phyloP scores from a whole-genome alignment of 1,140 invertebrate species.

The Steinernema khuongi region DNA sequence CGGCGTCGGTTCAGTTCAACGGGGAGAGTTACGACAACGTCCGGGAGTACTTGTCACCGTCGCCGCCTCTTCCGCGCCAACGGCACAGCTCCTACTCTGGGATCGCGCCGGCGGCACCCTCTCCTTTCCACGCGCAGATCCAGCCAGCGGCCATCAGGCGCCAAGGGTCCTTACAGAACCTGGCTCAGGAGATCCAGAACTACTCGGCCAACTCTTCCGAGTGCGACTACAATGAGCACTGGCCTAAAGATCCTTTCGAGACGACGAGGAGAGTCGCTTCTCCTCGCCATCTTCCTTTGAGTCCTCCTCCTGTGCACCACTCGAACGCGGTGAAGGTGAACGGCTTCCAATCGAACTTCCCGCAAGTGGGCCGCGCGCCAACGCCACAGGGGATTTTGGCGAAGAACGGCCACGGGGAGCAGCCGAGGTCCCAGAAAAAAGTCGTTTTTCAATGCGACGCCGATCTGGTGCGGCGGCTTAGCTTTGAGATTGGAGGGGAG shows the following conservation, averaged over 20 bases:
- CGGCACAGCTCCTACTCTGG: not conserved
- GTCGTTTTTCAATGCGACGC: slow-evolving; percentile 6
- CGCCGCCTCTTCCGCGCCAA: not conserved
- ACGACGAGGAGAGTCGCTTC: not conserved
- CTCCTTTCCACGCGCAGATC: not conserved
- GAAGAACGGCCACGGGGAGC: not conserved
- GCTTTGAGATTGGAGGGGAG: not conserved
- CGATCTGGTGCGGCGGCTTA: not conserved
- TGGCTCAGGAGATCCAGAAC: too few species aligned
- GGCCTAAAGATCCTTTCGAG: slow-evolving; percentile 2
- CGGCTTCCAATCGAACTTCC: not conserved
- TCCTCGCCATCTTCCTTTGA: slow-evolving; percentile 3
- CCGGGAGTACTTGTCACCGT: not conserved
- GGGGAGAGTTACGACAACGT: not conserved
- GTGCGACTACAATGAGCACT: slow-evolving; percentile 5
- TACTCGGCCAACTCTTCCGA: not conserved
- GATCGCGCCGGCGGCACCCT: not conserved
- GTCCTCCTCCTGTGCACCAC: not conserved
- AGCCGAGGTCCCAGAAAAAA: not conserved
- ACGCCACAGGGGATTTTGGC: slow-evolving; percentile 9
- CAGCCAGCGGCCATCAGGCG: not conserved
- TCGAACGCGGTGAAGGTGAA: not conserved
- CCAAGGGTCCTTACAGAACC: not conserved
- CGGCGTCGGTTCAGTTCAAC: not conserved
- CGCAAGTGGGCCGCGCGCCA: not conserved